Conservation (phyloP, 2,797 vertebrate species). For the Pipistrellus nathusii region DNA sequence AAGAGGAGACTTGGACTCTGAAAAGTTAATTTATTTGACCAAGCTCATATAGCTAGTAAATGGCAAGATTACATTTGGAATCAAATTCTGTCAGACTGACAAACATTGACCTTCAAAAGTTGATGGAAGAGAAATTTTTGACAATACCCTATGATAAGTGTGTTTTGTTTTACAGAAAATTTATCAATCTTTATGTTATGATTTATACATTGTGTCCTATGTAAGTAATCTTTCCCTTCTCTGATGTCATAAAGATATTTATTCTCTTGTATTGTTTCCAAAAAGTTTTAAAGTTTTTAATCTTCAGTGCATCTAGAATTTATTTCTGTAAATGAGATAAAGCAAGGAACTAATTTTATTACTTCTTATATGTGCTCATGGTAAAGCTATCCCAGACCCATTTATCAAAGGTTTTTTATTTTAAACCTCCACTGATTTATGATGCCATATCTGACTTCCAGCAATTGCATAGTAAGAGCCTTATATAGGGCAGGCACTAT, state of each 20-base stretch:
- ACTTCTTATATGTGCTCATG: neutral
- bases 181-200: neutral
- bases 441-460: neutral
- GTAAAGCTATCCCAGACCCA: neutral
- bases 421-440: neutral
- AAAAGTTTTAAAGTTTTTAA: neutral
- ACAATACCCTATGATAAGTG: neutral
- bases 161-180: neutral
- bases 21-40: neutral
- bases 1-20: neutral
- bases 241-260: neutral
- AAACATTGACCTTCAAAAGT: neutral
- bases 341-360: neutral
- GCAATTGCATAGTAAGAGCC: neutral
- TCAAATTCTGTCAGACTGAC: neutral
- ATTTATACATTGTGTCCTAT: neutral
- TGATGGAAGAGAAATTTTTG: neutral
- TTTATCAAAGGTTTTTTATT: neutral
- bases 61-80: neutral
- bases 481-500: neutral
- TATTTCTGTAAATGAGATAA: conserved; percentile 1
- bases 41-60: neutral
- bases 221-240: conserved; percentile 5
- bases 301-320: neutral
- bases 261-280: neutral